These are phyloP conservation scores for Idaea aversata DNA, from an alignment of 2,888 invertebrate genomes.

Conservation along the genomic window DNA sequence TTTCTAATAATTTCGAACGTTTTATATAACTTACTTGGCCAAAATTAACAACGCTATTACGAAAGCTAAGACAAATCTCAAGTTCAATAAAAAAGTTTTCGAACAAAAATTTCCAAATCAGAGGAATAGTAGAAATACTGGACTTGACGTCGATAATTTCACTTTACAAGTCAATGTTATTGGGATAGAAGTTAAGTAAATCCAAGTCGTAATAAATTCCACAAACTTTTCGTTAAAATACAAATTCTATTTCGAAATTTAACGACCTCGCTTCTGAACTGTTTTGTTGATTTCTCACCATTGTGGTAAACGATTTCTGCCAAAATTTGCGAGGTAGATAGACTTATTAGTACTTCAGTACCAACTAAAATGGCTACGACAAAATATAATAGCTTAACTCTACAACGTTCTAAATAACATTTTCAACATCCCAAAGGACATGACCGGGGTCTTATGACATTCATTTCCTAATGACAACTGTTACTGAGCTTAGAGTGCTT, in stretches of 20 bases:
- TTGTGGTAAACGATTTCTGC: neutral
- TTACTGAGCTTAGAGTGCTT: neutral
- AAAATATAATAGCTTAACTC: neutral
- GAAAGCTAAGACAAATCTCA: neutral
- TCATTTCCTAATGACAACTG: neutral
- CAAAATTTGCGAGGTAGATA: neutral
- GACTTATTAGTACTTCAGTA: neutral
- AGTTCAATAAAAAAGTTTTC: neutral
- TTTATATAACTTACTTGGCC: neutral
- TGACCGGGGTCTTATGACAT: neutral
- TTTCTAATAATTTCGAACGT: too few relatives aligned
- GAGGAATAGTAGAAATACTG: neutral
- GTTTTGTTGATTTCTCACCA: neutral
- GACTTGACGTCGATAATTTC: neutral
- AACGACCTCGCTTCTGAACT: neutral
- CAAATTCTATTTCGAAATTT: neutral
- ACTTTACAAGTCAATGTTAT: conserved; percentile 1
- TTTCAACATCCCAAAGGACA: neutral
- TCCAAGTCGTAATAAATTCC: neutral
- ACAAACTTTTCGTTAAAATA: neutral
- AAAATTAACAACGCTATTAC: neutral
- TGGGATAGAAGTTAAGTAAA: neutral
- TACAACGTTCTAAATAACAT: neutral
- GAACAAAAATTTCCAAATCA: neutral
- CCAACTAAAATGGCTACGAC: neutral